phyloP scores from a whole-genome alignment of 2,888 invertebrate species.

The Labia minor region DNA sequence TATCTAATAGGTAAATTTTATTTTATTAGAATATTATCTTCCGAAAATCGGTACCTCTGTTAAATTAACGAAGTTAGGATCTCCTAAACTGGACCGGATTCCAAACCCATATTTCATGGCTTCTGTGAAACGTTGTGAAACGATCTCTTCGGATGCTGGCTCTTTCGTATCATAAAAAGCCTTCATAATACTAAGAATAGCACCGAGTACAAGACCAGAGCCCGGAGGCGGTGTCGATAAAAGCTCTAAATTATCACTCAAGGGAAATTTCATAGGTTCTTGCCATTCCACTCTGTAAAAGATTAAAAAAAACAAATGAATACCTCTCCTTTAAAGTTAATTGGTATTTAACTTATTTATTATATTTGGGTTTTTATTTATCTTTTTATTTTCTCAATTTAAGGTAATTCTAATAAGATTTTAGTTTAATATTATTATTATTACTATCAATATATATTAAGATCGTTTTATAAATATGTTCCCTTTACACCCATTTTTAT shows the following conservation, averaged over 20 bases:
- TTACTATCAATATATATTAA: too few species aligned
- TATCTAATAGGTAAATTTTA: too few species aligned
- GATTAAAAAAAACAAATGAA: too few species aligned
- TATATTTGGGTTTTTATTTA: too few species aligned
- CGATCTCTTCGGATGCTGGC: conserved; percentile 29
- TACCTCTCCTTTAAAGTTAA: too few species aligned
- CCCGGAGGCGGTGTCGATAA: conserved; percentile 64
- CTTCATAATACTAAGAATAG: conserved; percentile 69
- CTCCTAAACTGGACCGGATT: conserved; percentile 71
- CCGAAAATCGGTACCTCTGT: conserved; percentile 31
- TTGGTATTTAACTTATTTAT: too few species aligned
- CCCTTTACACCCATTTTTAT: too few species aligned
- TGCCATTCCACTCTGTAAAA: background rate
- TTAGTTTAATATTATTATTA: too few species aligned
- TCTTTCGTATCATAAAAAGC: conserved; percentile 29
- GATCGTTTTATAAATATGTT: too few species aligned
- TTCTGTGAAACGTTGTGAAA: conserved; percentile 76
- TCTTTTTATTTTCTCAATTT: too few species aligned
- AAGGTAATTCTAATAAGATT: too few species aligned
- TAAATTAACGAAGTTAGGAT: conserved; percentile 47
- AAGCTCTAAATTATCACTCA: background rate
- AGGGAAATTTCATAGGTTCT: background rate
- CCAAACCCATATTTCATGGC: conserved; percentile 88
- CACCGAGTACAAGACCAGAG: conserved; percentile 69
- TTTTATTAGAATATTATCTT: too few species aligned